Conservation (phyloP, 2,888 invertebrate genomes). For the Caenorhabditis sulstoni region DNA sequence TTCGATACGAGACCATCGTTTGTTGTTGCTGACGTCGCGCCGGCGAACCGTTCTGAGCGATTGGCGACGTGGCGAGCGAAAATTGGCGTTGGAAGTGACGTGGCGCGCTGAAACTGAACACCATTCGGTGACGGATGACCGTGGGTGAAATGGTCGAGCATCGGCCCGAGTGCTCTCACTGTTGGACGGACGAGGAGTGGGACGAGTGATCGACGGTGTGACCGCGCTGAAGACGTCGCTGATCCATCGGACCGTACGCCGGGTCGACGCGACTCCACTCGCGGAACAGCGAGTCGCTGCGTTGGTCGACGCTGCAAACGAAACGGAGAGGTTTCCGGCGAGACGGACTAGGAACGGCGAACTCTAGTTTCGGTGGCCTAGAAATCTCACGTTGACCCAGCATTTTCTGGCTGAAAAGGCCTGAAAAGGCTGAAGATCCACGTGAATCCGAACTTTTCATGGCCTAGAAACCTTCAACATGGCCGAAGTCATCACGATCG, state of each 20-base stretch:
- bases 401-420: too few species aligned
- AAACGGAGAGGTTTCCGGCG: not conserved
- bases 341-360: too few species aligned
- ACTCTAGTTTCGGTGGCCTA: too few species aligned
- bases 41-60: slow-evolving; percentile 21
- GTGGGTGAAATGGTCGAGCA: not conserved
- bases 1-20: slow-evolving; percentile 57
- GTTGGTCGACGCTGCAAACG: slow-evolving; percentile 63
- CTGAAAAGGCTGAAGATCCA: not conserved
- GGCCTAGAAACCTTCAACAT: not conserved
- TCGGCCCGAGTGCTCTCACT: too few species aligned
- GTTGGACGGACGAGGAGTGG: not conserved
- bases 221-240: slow-evolving; percentile 37
- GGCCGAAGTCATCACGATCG: too few species aligned
- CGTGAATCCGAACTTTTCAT: not conserved
- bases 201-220: slow-evolving; percentile 51
- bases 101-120: slow-evolving; percentile 21
- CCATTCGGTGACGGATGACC: not conserved
- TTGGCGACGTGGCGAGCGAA: slow-evolving; percentile 54
- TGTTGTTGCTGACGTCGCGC: slow-evolving; percentile 9
- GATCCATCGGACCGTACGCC: slow-evolving; percentile 56
- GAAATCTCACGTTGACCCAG: too few species aligned
- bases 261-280: slow-evolving; percentile 69
- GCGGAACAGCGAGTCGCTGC: slow-evolving; percentile 64
- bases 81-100: slow-evolving; percentile 58